Evolutionary conservation across 1,140 invertebrate species (phyloP), one percentile per base, ranked within the genome.

Genomic region (Fopius arisanus): DNA sequence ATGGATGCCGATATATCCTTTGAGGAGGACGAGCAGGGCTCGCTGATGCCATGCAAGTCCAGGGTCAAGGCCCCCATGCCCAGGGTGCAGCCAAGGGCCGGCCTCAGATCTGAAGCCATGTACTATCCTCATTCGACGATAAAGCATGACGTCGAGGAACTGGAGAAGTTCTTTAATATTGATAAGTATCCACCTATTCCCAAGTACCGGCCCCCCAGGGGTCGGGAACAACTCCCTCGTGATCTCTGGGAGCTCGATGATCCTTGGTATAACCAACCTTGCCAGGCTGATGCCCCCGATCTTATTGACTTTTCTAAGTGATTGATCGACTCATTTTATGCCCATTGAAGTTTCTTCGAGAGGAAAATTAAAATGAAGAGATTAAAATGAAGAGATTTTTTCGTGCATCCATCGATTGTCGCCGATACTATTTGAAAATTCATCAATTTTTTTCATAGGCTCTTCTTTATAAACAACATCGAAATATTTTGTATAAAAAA

Each of bases 81-180:
- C 12, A 63, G 63, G 3, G 62, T 67, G 9, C 51, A 54, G 31
- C 16, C 16, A 41, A 28, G 54, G 9, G 5, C 21, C 1, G 19
- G 10, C 3, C 5, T 59, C 3, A 37, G 51, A n/a, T 16, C 26
- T 29, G 51, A 66, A 3, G 54, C 33, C 19, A 33, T 28, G 43
- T 59, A 26, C 23, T 26, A 26, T 59, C 54, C 54, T 0, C 54
- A 59, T 28, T 23, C 75, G 3, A 28, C 70, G 0, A 23, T 72
- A 3, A 43, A 40, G 2, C 37, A 73, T 14, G 77, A 79, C 0
- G 67, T 77, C 6, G 80, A 82, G 0, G 70, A 79, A 23, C 51
- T 83, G 5, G 77, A 80, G 51, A 79, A 68, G 29, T 83, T 83
- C 23, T 81, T 83, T 7, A 77, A 81, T n/a, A 9, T 80, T 0